Evolutionary conservation across 1,140 invertebrate species (phyloP).

Genomic region (Cecropterus lyciades): DNA sequence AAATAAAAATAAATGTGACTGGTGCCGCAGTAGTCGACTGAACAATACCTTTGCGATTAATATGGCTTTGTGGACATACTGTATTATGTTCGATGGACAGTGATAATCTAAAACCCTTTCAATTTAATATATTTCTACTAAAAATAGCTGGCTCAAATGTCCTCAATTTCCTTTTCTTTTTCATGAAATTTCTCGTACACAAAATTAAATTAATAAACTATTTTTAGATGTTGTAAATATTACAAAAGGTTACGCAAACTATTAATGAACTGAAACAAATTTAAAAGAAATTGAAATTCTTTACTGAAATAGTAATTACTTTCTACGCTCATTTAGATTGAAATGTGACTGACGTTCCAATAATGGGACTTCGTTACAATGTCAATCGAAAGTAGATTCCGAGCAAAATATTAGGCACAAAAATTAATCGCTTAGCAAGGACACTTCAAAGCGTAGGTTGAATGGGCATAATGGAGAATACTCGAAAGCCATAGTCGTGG

Average conservation of each 20-base stretch:
- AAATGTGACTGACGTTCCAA: constrained; percentile 21
- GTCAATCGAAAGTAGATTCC: constrained; percentile 20
- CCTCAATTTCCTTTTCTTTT: too few relatives aligned
- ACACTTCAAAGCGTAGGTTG: constrained; percentile 70
- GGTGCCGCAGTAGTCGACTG: too few relatives aligned
- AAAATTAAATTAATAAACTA: too few relatives aligned
- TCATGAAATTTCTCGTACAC: too few relatives aligned
- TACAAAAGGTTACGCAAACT: constrained; percentile 11
- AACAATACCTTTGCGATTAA: too few relatives aligned
- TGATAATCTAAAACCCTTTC: too few relatives aligned
- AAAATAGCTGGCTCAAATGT: too few relatives aligned
- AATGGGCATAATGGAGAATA: constrained; percentile 75
- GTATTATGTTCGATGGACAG: too few relatives aligned
- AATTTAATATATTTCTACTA: too few relatives aligned
- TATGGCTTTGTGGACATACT: too few relatives aligned
- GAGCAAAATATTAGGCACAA: constrained; percentile 48
- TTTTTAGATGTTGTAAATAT: too few relatives aligned
- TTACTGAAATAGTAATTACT: constrained; percentile 10
- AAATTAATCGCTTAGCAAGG: constrained; percentile 72
- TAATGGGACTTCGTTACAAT: constrained; percentile 16
- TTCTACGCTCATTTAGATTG: constrained; percentile 13
- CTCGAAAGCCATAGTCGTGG: constrained; percentile 64
- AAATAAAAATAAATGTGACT: too few relatives aligned
- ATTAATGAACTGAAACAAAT: constrained; percentile 16
- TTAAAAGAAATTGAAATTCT: constrained; percentile 10